These are phyloP conservation scores for Morus bassanus DNA, from an alignment of 2,797 vertebrate species.

Conservation along the genomic window DNA sequence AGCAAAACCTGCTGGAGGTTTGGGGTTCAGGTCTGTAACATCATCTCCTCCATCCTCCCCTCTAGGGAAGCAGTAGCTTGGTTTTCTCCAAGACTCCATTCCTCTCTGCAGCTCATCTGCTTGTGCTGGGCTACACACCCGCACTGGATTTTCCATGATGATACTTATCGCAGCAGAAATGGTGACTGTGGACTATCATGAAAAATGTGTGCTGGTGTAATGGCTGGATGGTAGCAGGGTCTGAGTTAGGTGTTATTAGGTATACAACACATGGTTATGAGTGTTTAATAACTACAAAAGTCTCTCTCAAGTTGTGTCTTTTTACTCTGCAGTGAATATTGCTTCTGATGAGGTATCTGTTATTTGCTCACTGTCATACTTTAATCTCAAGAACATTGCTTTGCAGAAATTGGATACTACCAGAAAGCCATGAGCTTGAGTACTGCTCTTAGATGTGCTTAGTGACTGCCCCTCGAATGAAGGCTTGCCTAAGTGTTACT, in stretches of 20 bases:
- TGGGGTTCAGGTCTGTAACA: neutral
- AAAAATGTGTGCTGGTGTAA: neutral
- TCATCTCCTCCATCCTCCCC: neutral
- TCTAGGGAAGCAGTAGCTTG: neutral
- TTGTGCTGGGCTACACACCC: rapidly evolving
- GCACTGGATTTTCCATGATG: rapidly evolving
- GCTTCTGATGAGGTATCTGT: neutral
- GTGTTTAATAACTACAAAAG: neutral
- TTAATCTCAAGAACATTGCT: neutral
- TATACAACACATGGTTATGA: rapidly evolving
- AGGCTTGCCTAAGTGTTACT: neutral
- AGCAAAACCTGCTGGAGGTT: neutral
- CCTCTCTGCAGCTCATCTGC: neutral
- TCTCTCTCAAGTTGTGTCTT: neutral
- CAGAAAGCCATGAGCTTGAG: neutral
- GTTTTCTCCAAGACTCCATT: neutral
- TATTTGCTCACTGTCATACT: rapidly evolving
- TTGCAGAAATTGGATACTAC: neutral
- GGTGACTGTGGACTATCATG: rapidly evolving
- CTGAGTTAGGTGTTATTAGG: neutral
- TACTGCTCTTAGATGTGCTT: neutral
- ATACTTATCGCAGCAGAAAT: neutral
- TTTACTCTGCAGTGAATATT: neutral
- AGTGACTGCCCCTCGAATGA: neutral
- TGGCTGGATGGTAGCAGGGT: neutral